Evolutionary conservation across 1,140 invertebrate genomes (phyloP).

Genomic region (Streblospio benedicti): DNA sequence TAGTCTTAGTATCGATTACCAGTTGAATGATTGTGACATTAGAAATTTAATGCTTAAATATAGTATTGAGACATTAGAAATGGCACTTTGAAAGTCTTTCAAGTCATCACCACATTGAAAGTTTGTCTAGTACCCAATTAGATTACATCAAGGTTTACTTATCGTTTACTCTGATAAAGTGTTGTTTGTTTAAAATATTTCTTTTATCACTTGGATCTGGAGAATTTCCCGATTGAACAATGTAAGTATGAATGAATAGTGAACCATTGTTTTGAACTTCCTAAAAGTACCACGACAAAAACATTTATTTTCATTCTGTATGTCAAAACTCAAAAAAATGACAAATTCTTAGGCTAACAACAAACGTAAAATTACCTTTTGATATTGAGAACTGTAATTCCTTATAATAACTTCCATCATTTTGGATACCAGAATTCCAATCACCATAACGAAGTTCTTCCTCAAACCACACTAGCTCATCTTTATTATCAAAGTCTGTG

Average conservation of each 20-base stretch:
- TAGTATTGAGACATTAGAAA: no score
- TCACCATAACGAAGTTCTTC: conserved; percentile 83
- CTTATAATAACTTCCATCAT: conserved; percentile 69
- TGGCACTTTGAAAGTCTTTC: no score
- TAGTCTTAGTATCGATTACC: no score
- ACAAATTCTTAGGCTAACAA: conserved; percentile 7
- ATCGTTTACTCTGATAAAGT: conserved; percentile 67
- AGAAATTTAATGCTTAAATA: no score
- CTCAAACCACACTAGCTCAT: conserved; percentile 75
- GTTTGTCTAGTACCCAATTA: no score
- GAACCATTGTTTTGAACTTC: conserved; percentile 84
- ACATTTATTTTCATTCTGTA: not conserved
- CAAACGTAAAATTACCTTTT: conserved; percentile 47
- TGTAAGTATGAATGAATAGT: conserved; percentile 81
- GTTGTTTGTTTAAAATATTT: conserved; percentile 59
- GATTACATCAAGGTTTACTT: no score
- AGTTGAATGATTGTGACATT: no score
- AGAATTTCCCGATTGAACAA: conserved; percentile 70
- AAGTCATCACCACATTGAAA: no score
- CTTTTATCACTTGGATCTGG: conserved; percentile 65
- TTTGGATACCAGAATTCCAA: conserved; percentile 73
- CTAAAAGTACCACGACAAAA: conserved; percentile 41
- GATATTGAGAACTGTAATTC: conserved; percentile 58
- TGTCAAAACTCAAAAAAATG: not conserved
- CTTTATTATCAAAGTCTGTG: conserved; percentile 55